phyloP scores from a whole-genome alignment of 2,113 vertebrate species.

The Pipa parva region DNA sequence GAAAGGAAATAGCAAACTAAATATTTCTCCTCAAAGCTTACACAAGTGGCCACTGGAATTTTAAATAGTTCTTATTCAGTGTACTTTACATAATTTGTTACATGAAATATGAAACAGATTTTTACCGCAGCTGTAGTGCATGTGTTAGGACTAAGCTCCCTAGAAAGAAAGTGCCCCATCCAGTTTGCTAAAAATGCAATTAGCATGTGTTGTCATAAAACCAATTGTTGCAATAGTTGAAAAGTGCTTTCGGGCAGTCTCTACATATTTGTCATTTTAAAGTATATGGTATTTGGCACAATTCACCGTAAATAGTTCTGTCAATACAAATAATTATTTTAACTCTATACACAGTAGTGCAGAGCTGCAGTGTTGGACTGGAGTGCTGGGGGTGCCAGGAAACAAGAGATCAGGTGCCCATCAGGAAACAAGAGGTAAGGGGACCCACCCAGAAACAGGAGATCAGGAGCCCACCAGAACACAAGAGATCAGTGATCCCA shows the following conservation, averaged over 20 bases:
- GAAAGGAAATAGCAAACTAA: conserved; percentile 51
- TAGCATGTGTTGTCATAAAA: conserved; percentile 8
- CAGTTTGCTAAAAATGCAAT: conserved; percentile 13
- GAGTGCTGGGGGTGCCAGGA: no score
- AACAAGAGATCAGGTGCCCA: no score
- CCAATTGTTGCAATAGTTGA: neutral
- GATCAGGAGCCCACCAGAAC: no score
- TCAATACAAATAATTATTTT: no score
- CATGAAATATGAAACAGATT: conserved; percentile 64
- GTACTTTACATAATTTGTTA: conserved; percentile 60
- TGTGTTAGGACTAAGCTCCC: conserved; percentile 5
- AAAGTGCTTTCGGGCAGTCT: neutral
- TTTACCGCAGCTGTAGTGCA: conserved; percentile 45
- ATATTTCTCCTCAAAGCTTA: conserved; percentile 52
- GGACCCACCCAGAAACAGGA: no score
- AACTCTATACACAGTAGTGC: no score
- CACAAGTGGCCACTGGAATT: conserved; percentile 54
- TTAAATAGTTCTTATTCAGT: conserved; percentile 55
- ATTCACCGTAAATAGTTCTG: no score
- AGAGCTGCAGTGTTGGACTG: no score
- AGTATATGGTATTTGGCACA: no score
- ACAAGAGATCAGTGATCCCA: no score
- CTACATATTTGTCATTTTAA: no score
- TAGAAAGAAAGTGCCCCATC: conserved; percentile 22
- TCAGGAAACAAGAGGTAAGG: no score